Conservation (phyloP, 2,888 invertebrate species). For the Meghimatium bilineatum region DNA sequence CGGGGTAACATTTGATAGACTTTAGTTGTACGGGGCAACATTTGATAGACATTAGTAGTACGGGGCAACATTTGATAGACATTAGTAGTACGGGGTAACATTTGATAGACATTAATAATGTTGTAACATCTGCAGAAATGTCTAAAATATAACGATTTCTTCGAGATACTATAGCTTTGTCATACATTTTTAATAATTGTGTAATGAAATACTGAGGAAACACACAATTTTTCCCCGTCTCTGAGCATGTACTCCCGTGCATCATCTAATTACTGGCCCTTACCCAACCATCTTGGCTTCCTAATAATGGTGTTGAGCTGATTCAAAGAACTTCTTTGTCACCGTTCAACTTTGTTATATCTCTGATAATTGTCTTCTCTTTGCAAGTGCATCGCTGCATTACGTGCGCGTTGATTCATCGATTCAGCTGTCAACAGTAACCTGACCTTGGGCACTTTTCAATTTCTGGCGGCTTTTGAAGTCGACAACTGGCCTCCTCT, state of each 20-base stretch:
- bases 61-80: too few relatives aligned
- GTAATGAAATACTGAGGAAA: background rate
- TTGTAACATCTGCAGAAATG: too few relatives aligned
- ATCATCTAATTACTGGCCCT: slow-evolving; percentile 20
- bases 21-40: too few relatives aligned
- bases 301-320: background rate
- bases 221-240: background rate
- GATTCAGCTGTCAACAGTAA: slow-evolving; percentile 35
- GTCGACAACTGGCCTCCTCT: slow-evolving; percentile 12
- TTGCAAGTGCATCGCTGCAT: slow-evolving; percentile 28
- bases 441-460: slow-evolving; percentile 34
- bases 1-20: too few relatives aligned
- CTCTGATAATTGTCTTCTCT: slow-evolving; percentile 23
- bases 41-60: too few relatives aligned
- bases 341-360: slow-evolving; percentile 15
- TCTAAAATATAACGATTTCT: too few relatives aligned
- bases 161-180: too few relatives aligned
- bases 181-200: background rate
- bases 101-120: too few relatives aligned
- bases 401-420: slow-evolving; percentile 24
- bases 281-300: background rate
- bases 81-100: too few relatives aligned
- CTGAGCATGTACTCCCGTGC: slow-evolving; percentile 8
- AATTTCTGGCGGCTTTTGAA: slow-evolving; percentile 32
- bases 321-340: slow-evolving; percentile 27